Base-by-base conservation (phyloP, 2,797 vertebrate genomes). In the Muraenolepis orangiensis region DNA sequence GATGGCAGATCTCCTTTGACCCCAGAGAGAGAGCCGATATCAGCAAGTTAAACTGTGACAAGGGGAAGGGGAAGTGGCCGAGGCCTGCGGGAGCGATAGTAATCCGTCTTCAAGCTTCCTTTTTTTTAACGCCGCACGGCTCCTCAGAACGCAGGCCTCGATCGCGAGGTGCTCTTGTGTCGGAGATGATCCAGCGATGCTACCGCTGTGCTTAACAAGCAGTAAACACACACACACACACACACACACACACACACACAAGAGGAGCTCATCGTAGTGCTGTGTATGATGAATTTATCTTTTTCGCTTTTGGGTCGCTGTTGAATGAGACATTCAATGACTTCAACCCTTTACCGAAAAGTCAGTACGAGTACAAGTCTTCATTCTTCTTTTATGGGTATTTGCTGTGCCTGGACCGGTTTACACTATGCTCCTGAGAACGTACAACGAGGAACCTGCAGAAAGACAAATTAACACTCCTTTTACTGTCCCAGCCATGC, bases 31-130 rank as follows among this genome's bases (percentile, higher is more conserved):
- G 20, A 80, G 89, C 89, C 90, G 89, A 92, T 85, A 82, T 77
- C 85, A 88, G 90, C 88, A 91, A 83, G 87, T 88, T 83, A 78
- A 89, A 88, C 26, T 87, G 82, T 90, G 86, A 91, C 87, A 90
- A 87, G 78, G 84, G 90, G 91, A 90, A 87, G 78, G 84, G 90
- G 91, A 92, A 92, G 88, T 88, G 81, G 85, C 86, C 82, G 81
- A 84, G 57, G 80, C 85, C 84, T 85, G 81, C 66, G 74, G 79
- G 75, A 78, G 72, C 67, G 85, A 90, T 88, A 87, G n/a, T 81
- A 81, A 92, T 91, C 89, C 77, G 78, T 77, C 26, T 18, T 74
- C 72, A 76, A 23, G 79, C 76, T 91, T 92, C 91, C 91, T 91
- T 40, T 78, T 77, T n/a, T n/a, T n/a, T n/a, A n/a, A 87, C 1